Conservation (phyloP, 2,888 invertebrate species). For the Sicus ferrugineus region DNA sequence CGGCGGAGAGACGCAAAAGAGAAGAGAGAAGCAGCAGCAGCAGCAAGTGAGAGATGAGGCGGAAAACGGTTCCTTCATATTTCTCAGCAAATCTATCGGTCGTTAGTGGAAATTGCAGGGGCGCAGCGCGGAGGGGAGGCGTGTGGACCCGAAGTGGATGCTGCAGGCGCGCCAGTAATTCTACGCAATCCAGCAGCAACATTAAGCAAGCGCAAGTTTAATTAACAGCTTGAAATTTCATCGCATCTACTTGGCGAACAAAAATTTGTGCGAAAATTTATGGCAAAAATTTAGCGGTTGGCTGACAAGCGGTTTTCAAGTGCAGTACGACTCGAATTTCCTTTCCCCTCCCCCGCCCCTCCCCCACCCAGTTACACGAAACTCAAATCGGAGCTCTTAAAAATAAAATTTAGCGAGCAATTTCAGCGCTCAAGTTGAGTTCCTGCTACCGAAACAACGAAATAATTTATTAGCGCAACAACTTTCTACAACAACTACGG, state of each 20-base stretch:
- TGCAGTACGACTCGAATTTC: too few species aligned
- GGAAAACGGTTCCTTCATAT: constrained; percentile 29
- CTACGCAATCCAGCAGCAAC: neutral
- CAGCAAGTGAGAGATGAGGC: constrained; percentile 20
- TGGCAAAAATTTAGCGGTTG: too few species aligned
- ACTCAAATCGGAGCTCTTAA: too few species aligned
- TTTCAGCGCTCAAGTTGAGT: neutral
- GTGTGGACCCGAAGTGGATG: too few species aligned
- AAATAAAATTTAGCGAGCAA: too few species aligned
- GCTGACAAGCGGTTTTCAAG: too few species aligned
- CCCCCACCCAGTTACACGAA: too few species aligned
- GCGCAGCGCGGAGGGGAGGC: neutral
- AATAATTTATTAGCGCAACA: neutral
- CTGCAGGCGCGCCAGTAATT: too few species aligned
- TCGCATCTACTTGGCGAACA: too few species aligned
- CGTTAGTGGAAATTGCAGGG: neutral
- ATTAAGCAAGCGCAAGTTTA: neutral
- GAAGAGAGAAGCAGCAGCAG: neutral
- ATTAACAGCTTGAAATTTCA: neutral
- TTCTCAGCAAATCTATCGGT: neutral
- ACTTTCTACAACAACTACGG: neutral
- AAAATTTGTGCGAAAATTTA: neutral
- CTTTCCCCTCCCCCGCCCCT: too few species aligned
- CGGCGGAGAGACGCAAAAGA: neutral
- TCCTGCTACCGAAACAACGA: neutral